Conservation (phyloP, 1,140 invertebrate species). For the Bactericera cockerelli region DNA sequence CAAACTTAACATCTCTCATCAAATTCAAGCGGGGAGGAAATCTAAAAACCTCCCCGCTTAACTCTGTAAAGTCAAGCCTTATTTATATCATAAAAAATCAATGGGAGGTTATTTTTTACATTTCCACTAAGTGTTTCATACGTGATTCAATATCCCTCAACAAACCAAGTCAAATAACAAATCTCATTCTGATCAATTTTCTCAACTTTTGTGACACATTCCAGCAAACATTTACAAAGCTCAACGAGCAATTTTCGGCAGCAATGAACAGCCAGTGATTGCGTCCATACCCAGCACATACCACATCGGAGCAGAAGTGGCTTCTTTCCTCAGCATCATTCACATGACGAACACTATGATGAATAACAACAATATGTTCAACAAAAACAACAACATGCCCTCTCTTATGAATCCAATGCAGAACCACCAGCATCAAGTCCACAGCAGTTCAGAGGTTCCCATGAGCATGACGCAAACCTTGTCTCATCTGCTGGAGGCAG, state of each 20-base stretch:
- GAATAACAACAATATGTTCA: neutral
- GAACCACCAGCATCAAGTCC: neutral
- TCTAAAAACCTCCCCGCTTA: too few species aligned
- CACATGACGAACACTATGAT: neutral
- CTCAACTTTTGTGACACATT: too few species aligned
- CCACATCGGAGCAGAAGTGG: conserved; percentile 26
- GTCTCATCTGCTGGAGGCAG: neutral
- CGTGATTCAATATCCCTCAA: too few species aligned
- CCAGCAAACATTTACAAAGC: conserved; percentile 78
- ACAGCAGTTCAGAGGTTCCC: neutral
- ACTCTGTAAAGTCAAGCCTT: too few species aligned
- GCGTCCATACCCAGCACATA: conserved; percentile 61
- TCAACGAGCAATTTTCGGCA: conserved; percentile 54
- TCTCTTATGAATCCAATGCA: neutral
- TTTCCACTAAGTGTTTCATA: too few species aligned
- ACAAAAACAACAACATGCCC: neutral
- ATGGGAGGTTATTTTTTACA: too few species aligned
- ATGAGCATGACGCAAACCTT: conserved; percentile 4
- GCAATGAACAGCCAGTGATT: conserved; percentile 45
- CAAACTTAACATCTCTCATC: too few species aligned
- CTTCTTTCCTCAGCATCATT: neutral
- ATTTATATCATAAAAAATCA: too few species aligned
- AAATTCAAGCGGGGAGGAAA: too few species aligned
- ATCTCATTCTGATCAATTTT: too few species aligned
- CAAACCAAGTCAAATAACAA: too few species aligned